phyloP scores from a whole-genome alignment of 2,113 vertebrate species.

The Semnornis frantzii region DNA sequence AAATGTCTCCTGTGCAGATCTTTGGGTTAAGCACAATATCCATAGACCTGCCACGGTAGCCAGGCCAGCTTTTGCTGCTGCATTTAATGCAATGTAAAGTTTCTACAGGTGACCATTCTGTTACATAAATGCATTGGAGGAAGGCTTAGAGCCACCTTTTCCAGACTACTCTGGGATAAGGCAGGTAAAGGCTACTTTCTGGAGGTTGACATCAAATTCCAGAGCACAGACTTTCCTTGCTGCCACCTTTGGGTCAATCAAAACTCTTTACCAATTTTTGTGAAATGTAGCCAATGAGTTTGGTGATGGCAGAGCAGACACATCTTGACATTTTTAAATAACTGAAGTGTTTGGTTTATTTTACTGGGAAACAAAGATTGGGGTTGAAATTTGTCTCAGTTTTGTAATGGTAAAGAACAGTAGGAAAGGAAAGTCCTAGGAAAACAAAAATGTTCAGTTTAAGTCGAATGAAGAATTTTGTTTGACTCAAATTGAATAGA shows the following conservation, averaged over 20 bases:
- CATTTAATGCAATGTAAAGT: background rate
- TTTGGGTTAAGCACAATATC: background rate
- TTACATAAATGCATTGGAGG: accelerated
- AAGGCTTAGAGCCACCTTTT: background rate
- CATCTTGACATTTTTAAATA: background rate
- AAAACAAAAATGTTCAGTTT: background rate
- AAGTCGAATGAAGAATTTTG: background rate
- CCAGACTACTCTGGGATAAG: background rate
- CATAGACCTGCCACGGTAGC: background rate
- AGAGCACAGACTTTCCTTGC: background rate
- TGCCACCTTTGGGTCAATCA: background rate
- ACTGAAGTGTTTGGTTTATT: background rate
- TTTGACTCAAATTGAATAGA: background rate
- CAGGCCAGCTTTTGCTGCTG: background rate
- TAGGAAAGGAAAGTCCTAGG: background rate
- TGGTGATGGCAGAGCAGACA: background rate
- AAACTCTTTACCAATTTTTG: background rate
- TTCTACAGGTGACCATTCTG: background rate
- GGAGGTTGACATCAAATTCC: background rate
- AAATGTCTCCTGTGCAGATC: background rate
- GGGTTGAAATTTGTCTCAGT: conserved; percentile 10
- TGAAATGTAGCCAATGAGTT: conserved; percentile 26
- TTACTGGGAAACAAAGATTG: background rate
- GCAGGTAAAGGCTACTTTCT: background rate
- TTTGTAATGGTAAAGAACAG: background rate